phyloP scores from a whole-genome alignment of 2,113 vertebrate species.

The Syngnathus floridae region DNA sequence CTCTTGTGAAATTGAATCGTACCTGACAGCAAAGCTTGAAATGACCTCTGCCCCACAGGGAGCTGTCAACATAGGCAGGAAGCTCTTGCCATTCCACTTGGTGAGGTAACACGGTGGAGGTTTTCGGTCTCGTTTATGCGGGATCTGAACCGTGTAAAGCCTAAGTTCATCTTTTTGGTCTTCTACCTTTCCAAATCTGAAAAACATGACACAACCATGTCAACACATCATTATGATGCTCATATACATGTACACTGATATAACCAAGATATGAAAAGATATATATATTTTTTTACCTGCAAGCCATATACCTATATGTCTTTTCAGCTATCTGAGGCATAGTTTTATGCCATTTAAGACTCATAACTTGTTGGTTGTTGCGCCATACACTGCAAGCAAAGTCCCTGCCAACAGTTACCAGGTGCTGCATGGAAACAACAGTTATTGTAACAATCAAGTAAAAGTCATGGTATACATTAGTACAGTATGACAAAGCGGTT shows the following conservation, averaged over 20 bases:
- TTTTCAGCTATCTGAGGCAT: constrained; percentile 75
- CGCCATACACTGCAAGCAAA: constrained; percentile 88
- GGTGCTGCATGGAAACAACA: constrained; percentile 57
- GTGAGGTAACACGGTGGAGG: constrained; percentile 88
- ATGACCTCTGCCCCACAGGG: constrained; percentile 86
- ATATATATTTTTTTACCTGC: constrained; percentile 69
- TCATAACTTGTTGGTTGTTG: constrained; percentile 76
- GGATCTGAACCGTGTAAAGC: constrained; percentile 93
- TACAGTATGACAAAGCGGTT: background rate
- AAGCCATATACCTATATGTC: constrained; percentile 85
- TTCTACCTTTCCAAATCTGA: constrained; percentile 82
- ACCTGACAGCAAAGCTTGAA: constrained; percentile 87
- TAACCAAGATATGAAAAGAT: background rate
- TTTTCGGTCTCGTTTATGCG: constrained; percentile 85
- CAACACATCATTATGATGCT: constrained; percentile 1
- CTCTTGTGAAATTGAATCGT: background rate
- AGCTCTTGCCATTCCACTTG: constrained; percentile 87
- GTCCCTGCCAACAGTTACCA: constrained; percentile 85
- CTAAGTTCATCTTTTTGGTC: constrained; percentile 76
- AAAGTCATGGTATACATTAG: background rate
- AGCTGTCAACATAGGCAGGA: constrained; percentile 82
- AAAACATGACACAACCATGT: constrained; percentile 1
- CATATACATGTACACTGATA: background rate
- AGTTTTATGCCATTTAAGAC: constrained; percentile 83
- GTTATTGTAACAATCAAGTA: background rate